These are phyloP conservation scores for Drosophila virilis DNA, from an alignment of 1,140 invertebrate species.

Conservation along the genomic window DNA sequence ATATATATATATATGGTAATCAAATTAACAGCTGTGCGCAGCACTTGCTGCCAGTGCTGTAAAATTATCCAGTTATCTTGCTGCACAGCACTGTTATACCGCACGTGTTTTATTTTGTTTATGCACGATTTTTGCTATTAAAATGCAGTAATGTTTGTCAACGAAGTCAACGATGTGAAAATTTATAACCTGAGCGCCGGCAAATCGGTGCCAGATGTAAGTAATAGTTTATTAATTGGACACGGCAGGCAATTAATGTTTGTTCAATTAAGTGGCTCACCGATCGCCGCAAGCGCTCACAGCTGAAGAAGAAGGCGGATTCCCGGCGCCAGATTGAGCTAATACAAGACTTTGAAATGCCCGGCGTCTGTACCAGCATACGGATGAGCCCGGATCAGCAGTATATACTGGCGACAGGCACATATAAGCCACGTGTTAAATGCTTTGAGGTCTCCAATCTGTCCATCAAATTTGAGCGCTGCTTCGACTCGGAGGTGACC, in stretches of 20 bases:
- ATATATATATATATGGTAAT: conserved; percentile 1
- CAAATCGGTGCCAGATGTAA: conserved; percentile 98
- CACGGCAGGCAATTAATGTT: neutral
- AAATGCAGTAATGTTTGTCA: conserved; percentile 88
- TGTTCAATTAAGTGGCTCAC: conserved; percentile 92
- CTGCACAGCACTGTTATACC: conserved; percentile 11
- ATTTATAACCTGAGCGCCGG: conserved; percentile 99
- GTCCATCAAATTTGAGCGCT: conserved; percentile 99
- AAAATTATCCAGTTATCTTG: neutral
- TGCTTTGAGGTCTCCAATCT: conserved; percentile 98
- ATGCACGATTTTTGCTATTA: conserved; percentile 41
- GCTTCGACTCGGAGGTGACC: conserved; percentile 97
- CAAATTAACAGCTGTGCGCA: conserved; percentile 36
- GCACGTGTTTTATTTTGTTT: conserved; percentile 72
- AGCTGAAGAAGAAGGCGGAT: conserved; percentile 96
- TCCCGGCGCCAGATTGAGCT: conserved; percentile 96
- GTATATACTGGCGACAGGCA: conserved; percentile 96
- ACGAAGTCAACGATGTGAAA: conserved; percentile 96
- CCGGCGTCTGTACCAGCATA: conserved; percentile 94
- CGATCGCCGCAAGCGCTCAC: conserved; percentile 92
- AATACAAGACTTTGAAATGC: conserved; percentile 99
- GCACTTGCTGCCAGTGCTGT: conserved; percentile 15
- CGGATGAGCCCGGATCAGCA: conserved; percentile 95
- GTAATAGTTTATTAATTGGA: conserved; percentile 78
- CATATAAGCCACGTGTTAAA: conserved; percentile 98